Percentiles rank a stretch among this genome's conserved stretches.
These are phyloP conservation scores for Diplazon laetatorius DNA, from an alignment of 2,888 invertebrate species.

Conservation along the genomic window DNA sequence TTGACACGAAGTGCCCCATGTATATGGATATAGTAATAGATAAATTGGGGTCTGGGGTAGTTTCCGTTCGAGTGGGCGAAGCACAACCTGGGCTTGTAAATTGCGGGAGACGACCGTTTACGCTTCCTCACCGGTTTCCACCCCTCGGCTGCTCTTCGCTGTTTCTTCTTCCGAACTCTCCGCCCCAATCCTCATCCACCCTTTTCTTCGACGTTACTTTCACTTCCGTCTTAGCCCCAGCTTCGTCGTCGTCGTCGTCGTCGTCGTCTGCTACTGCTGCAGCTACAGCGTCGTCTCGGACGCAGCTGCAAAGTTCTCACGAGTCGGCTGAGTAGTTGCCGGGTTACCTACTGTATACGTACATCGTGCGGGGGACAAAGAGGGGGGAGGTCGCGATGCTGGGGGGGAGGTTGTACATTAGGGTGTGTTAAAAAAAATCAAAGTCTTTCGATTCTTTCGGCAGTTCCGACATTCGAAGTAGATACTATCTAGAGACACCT, in stretches of 20 bases:
- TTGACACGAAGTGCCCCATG: too few species aligned
- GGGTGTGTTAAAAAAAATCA: too few species aligned
- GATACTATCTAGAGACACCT: too few species aligned
- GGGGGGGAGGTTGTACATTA: too few species aligned
- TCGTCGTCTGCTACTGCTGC: conserved; percentile 26
- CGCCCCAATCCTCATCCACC: conserved; percentile 37
- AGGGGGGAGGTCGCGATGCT: too few species aligned
- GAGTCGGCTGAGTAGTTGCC: too few species aligned
- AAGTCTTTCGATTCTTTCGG: too few species aligned
- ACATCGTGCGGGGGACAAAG: not conserved
- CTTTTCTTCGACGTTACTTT: conserved; percentile 55
- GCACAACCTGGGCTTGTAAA: conserved; percentile 25
- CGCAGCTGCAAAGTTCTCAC: conserved; percentile 56
- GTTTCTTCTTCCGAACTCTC: conserved; percentile 42
- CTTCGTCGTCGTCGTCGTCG: conserved; percentile 16
- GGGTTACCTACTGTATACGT: too few species aligned
- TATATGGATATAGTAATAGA: too few species aligned
- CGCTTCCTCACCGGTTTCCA: conserved; percentile 32
- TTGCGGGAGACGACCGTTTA: conserved; percentile 22
- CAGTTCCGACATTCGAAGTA: too few species aligned
- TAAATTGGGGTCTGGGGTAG: conserved; percentile 8
- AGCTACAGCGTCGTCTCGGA: conserved; percentile 57
- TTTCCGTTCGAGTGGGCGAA: conserved; percentile 19
- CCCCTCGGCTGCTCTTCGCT: conserved; percentile 42
- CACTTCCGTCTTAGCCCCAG: conserved; percentile 40